Base-by-base conservation (phyloP, 2,888 invertebrate genomes). In the Amblyjoppa fuscipennis region DNA sequence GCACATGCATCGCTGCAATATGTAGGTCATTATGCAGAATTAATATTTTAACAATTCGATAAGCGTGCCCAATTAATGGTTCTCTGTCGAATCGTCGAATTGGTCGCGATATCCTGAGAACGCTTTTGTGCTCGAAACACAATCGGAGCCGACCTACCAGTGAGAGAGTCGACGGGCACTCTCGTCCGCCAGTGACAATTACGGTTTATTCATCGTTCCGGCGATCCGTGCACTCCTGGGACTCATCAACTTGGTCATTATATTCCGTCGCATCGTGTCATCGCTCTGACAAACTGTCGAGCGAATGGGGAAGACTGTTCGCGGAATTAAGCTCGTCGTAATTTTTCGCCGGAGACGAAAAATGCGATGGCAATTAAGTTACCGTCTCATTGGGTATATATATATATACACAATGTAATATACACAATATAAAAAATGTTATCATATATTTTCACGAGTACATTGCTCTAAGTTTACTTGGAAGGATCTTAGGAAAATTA, bases 171-270 rank as follows among this genome's bases (percentile, higher is more conserved):
- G 64, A 64, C 16, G 6, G 16, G 34, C 31, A 34, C 34, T 34
- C 64, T 6, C 34, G 31, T 16, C 31, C 3, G 9, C 64, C 64
- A 31, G 31, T 64, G 64, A 64, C 64, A 64, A 64, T 64, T 31
- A 31, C 31, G 31, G 16, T 64, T 49, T 13, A 34, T 64, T 34
- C 34, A 34, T 31, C 31, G 31, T 64, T 64, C n/a, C 31, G 7
- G 6, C 34, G 34, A 64, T 34, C 31, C 31, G n/a, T 16, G 34
- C 31, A 31, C 64, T 34, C n/a, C n/a, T 9, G 31, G 34, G 31
- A 64, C 64, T 64, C 64, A 34, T 64, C 38, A 31, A 75, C 31
- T 7, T 28, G 59, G 74, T 74, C 74, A 75, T 75, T 66, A 75
- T 75, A 66, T 64, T 64, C 41, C 59, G 73, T 45, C 64, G 64